Evolutionary conservation across 2,888 invertebrate species (phyloP), one percentile per base, ranked within the genome.

Genomic region (Psylliodes chrysocephalus): DNA sequence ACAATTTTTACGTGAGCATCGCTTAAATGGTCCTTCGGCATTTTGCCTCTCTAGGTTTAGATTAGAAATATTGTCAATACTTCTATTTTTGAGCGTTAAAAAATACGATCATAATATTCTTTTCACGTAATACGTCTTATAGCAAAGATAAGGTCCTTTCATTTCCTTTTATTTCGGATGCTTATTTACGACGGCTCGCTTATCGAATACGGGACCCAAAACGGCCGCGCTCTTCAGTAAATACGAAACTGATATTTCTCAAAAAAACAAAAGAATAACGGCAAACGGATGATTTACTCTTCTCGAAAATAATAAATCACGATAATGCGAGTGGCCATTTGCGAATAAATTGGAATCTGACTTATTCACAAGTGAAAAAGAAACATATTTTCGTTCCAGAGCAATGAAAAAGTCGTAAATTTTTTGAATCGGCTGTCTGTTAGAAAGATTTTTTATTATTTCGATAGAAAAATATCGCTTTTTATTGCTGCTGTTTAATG

Each of bases 81-180:
- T n/a, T n/a, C n/a, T n/a, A n/a, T n/a, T n/a, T n/a, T n/a, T n/a
- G n/a, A n/a, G n/a, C n/a, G n/a, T n/a, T n/a, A n/a, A n/a, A n/a
- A n/a, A n/a, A n/a, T n/a, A n/a, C n/a, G n/a, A n/a, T n/a, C n/a
- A n/a, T n/a, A 42, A 64, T 67, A 74, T 72, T 74, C 70, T 60
- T 67, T 63, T 53, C 73, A 70, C 73, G 74, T 74, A 68, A 68
- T 63, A 67, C 62, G 40, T 69, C 66, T 66, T 53, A 17, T 44
- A 60, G 57, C 57, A 62, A 65, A 73, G 73, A 73, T 73, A 73
- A 69, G 70, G 69, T 67, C 71, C 73, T 74, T 73, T 74, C 76
- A 76, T 77, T 77, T 77, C 75, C 75, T 73, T 74, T 77, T 76
- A 76, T 77, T 76, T 75, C 74, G 69, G 74, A 46, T 77, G 75